These are phyloP conservation scores for Dendrolimus pini DNA, from an alignment of 2,888 invertebrate genomes.

Conservation along the genomic window DNA sequence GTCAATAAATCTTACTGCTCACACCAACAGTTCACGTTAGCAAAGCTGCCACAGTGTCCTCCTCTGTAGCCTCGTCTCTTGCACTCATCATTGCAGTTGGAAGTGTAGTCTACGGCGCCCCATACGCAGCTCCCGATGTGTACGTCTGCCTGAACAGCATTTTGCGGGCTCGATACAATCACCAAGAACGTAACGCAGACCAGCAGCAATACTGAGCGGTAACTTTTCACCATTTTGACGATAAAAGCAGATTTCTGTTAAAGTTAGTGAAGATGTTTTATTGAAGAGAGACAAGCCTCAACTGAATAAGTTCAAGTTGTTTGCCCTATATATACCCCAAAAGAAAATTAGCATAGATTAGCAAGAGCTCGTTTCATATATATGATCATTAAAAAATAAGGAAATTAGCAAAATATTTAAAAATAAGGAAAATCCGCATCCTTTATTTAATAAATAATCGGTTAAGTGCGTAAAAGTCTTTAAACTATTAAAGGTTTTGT, in stretches of 20 bases:
- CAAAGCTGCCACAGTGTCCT: conserved; percentile 22
- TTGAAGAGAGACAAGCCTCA: no score
- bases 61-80: conserved; percentile 21
- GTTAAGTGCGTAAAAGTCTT: no score
- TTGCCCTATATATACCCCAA: no score
- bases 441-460: no score
- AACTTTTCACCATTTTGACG: conserved; percentile 2
- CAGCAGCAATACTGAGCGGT: conserved; percentile 7
- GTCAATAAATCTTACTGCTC: conserved; percentile 1
- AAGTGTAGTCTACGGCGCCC: conserved; percentile 28
- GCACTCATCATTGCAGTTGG: conserved; percentile 25
- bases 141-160: conserved; percentile 19
- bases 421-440: no score
- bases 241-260: not conserved
- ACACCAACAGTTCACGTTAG: conserved; percentile 13
- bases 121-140: conserved; percentile 28
- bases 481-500: no score
- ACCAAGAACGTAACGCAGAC: conserved; percentile 23
- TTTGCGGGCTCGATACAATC: conserved; percentile 21
- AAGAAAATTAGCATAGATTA: no score
- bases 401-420: no score
- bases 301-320: no score
- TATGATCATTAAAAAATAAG: no score
- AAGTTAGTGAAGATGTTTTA: no score
- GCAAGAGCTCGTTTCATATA: no score